Conservation (phyloP, 1,140 invertebrate genomes). For the Papilio aristodemus region DNA sequence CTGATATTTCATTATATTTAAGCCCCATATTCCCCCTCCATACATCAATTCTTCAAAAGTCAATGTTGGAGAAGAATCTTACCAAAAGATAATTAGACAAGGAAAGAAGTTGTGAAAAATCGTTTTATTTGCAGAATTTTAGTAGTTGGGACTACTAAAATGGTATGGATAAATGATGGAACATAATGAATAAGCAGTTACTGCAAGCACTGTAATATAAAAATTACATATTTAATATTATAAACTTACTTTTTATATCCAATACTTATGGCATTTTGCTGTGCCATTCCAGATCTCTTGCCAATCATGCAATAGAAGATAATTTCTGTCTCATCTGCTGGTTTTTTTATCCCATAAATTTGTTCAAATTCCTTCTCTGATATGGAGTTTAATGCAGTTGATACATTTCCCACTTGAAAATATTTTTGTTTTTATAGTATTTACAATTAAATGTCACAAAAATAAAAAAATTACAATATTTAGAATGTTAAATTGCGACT, state of each 20-base stretch:
- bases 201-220: not conserved
- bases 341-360: constrained; percentile 79
- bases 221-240: not conserved
- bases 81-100: too few relatives aligned
- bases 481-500: constrained; percentile 39
- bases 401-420: constrained; percentile 71
- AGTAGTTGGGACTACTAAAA: too few relatives aligned
- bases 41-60: too few relatives aligned
- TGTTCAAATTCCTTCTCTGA: constrained; percentile 71
- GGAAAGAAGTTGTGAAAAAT: too few relatives aligned
- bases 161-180: too few relatives aligned
- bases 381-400: constrained; percentile 68
- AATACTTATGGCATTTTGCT: constrained; percentile 79
- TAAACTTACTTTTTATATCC: constrained; percentile 82
- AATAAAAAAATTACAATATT: too few relatives aligned
- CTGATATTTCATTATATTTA: too few relatives aligned
- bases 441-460: constrained; percentile 25
- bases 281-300: constrained; percentile 81
- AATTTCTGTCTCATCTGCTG: constrained; percentile 79
- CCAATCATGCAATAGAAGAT: constrained; percentile 84
- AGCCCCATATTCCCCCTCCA: too few relatives aligned
- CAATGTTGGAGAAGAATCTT: too few relatives aligned
- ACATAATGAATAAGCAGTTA: too few relatives aligned
- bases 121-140: too few relatives aligned
- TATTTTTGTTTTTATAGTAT: not conserved